Evolutionary conservation across 2,888 invertebrate genomes (phyloP), one percentile per base, ranked within the genome.

Genomic region (Tipula helvola): DNA sequence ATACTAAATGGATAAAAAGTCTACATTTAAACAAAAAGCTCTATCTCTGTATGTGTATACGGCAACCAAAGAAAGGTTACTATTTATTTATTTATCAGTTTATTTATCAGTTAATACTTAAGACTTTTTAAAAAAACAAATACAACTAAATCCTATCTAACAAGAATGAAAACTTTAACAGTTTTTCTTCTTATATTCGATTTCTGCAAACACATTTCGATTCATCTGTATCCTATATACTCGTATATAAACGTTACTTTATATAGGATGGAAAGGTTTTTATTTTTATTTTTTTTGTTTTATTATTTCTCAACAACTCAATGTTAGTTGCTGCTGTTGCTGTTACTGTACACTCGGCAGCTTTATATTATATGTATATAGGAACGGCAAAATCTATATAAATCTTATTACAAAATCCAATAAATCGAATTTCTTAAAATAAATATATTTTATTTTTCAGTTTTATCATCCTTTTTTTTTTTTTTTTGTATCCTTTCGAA

Each of bases 71-170:
- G 10, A 10, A 71, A 28, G 28, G 18, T 28, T 71, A 71, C 71
- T 71, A 71, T 71, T 71, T 71, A 71, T 71, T 71, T 71, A 71
- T 71, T 71, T 71, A 71, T 71, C 71, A 71, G 71, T 71, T 71
- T 71, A 71, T 71, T 71, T 71, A 71, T 71, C 71, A 71, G 71
- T 71, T 71, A 71, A 18, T 71, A 71, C 71, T 71, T 52, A 52
- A 52, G 7, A 52, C 52, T 52, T 52, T 52, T 71, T 71, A 71
- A 71, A 28, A 57, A 71, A 52, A 8, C 28, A 71, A 18, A 71
- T 71, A 71, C 71, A 71, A 71, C 71, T 71, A 71, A 71, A 71
- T 71, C 71, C 71, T 71, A 71, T 71, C 71, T 18, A 71, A 71
- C 71, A 71, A 71, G 71, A 71, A 71, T 71, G 71, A 71, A 71